Evolutionary conservation across 2,888 invertebrate species (phyloP), one percentile per base, ranked within the genome.

Genomic region (Melieria crassipennis): DNA sequence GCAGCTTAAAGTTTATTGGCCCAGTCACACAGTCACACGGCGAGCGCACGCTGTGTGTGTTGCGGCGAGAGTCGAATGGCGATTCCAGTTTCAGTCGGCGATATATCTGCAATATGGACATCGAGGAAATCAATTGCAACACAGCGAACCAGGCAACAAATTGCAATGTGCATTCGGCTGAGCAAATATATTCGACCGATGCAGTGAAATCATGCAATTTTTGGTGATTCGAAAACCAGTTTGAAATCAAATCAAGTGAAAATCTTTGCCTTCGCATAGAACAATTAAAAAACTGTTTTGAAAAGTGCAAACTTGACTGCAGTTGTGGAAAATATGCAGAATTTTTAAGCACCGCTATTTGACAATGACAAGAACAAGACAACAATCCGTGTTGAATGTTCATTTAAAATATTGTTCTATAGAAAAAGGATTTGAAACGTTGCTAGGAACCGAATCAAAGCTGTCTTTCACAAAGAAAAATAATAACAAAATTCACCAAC

Each of bases 1-100:
- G 69, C 63, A 67, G 65, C 68, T 73, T 72, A 67, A 66, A 70
- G 75, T 72, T 73, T 75, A 67, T 68, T 73, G 75, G 73, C 71
- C 73, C 71, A 73, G 72, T 66, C 16, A 65, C 30, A 47, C 13
- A 64, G 5, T 16, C 4, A 30, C 16, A 58, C 10, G 7, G 16
- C 7, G 57, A 65, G 50, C 30, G 70, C 55, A n/a, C 72, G 63
- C 66, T 30, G 60, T 65, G 47, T 45, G 13, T 62, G 56, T 75
- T 75, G 74, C 76, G 48, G 68, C 10, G 61, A 11, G 65, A 45
- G 45, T 13, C 46, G 30, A 56, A 43, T 61, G 60, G 55, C 71
- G 45, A 68, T 60, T 62, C 65, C 69, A 69, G 69, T 72, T 69
- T 57, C 48, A 57, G 78, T 75, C 75, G 79, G 78, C 79, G 80